Percentiles rank a stretch among this genome's conserved stretches.
phyloP scores from a whole-genome alignment of 2,113 vertebrate species.

The Steatornis caripensis region DNA sequence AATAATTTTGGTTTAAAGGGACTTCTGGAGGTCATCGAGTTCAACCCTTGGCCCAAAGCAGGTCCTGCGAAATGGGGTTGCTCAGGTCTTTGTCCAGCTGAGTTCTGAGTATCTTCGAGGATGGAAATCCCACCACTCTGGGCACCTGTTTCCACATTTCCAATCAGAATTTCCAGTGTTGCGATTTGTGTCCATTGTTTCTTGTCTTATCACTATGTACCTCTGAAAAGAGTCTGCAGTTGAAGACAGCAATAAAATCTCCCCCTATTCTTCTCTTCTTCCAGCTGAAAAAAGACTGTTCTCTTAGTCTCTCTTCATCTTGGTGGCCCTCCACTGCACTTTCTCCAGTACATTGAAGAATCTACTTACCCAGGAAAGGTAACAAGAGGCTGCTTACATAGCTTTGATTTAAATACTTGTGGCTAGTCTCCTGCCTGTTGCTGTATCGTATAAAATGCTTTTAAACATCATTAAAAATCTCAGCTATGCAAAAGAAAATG shows the following conservation, averaged over 20 bases:
- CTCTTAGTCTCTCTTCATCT: neutral
- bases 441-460: neutral
- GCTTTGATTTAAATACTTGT: neutral
- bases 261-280: neutral
- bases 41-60: neutral
- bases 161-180: neutral
- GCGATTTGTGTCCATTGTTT: neutral
- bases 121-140: neutral
- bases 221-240: neutral
- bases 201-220: neutral
- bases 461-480: neutral
- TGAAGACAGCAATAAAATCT: neutral
- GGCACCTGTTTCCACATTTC: neutral
- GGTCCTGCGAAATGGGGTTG: neutral
- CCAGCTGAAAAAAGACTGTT: neutral
- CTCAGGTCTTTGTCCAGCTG: neutral
- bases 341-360: neutral
- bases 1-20: neutral
- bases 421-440: neutral
- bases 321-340: neutral
- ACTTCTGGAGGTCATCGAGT: neutral
- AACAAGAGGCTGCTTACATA: neutral
- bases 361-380: neutral
- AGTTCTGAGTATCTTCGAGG: neutral
- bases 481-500: neutral